Evolutionary conservation across 2,113 vertebrate genomes (phyloP), one percentile per base, ranked within the genome.

Genomic region (Ailuropoda melanoleuca): DNA sequence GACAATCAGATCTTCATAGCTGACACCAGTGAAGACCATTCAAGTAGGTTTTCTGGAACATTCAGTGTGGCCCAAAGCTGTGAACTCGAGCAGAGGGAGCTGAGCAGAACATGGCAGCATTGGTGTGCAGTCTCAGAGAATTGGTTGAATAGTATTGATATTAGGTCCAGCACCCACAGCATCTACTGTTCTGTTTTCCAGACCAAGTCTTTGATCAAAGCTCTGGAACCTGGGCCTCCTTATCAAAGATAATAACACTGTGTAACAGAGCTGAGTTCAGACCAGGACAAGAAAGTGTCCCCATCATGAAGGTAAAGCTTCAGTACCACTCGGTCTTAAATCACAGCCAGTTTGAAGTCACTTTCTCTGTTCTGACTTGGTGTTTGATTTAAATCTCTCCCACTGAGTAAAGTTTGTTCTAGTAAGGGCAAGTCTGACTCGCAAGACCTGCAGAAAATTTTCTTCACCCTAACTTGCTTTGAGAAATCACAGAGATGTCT

Each of bases 211-310:
- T 99, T 95, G 99, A 99, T 46, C 99, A 99, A 94, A 99, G 96
- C 37, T 99, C 99, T 90, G 94, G 96, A 0, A 98, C 99, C 0
- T 99, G 99, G 99, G 75, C 96, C 4, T 98, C 98, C 0, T 95
- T 99, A 60, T 99, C 99, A 34, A 99, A 98, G 94, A 99, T 99
- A 18, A 98, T 99, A 48, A 91, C 98, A 0, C 97, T 99, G 46
- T 99, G 99, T 93, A 99, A 99, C 94, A 98, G 99, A 43, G 99
- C 99, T 0, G 99, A 99, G 97, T 99, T 99, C 98, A 98, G 93
- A 50, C 98, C 99, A 24, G 99, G 98, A 37, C 99, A 99, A 89
- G 99, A 99, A 17, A 98, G 80, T 0, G 43, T 99, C 39, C 99
- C 99, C 23, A 98, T 99, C 91, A 99, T 99, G 99, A 99, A 99